Evolutionary conservation across 2,797 vertebrate species (phyloP).

Genomic region (Onychomys torridus): DNA sequence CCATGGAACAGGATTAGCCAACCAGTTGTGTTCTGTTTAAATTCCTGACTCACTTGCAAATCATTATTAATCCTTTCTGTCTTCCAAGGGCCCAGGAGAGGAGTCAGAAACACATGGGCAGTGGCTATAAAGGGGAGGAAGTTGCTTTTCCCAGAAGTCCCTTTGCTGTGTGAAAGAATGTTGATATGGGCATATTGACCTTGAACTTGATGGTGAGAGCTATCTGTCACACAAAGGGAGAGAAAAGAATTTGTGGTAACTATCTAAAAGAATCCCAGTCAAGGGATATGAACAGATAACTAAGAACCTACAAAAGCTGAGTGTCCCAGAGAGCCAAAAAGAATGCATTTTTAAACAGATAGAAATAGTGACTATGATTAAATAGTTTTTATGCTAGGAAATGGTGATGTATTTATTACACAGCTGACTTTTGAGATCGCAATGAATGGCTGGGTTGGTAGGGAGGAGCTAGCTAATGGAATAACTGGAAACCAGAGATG

Average conservation of each 20-base stretch:
- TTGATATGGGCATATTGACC: not conserved
- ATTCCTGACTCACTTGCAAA: conserved; percentile 15
- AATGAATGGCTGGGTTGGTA: not conserved
- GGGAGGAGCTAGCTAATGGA: not conserved
- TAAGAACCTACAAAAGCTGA: not conserved
- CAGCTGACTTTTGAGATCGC: not conserved
- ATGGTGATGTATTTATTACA: not conserved
- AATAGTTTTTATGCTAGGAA: not conserved
- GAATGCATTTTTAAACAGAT: conserved; percentile 35
- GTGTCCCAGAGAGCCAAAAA: not conserved
- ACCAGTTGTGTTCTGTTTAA: not conserved
- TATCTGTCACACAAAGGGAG: not conserved
- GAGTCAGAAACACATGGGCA: conserved; percentile 62
- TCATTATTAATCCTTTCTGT: conserved; percentile 23
- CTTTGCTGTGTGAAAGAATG: conserved; percentile 40
- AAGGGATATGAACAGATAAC: conserved; percentile 19
- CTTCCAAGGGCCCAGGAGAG: not conserved
- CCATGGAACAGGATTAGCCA: not conserved
- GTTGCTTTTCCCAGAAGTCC: conserved; percentile 17
- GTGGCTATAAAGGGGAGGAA: conserved; percentile 29
- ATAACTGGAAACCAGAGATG: not conserved
- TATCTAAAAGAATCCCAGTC: not conserved
- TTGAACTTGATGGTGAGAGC: conserved; percentile 40
- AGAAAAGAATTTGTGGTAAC: not conserved
- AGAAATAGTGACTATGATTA: not conserved